Conservation (phyloP, 1,140 invertebrate species). For the Araneus ventricosus region DNA sequence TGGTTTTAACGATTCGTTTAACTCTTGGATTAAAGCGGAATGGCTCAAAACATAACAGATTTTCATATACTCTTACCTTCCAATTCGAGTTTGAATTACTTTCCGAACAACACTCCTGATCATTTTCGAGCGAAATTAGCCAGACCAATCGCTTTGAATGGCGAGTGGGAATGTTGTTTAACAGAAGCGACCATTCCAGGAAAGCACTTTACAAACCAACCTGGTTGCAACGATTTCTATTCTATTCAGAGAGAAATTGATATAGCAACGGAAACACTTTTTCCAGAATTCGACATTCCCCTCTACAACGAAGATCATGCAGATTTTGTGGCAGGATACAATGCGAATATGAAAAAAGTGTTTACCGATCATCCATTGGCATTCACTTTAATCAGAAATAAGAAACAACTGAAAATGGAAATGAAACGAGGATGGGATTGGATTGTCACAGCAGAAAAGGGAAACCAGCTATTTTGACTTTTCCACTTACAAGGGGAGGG, state of each 20-base stretch:
- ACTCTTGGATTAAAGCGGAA: slow-evolving; percentile 33
- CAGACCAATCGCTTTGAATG: neutral
- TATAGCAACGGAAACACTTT: no score
- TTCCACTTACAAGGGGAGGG: no score
- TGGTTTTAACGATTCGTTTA: slow-evolving; percentile 5
- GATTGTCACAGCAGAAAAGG: neutral
- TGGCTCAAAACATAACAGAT: slow-evolving; percentile 16
- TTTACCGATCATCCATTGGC: neutral
- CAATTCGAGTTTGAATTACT: slow-evolving; percentile 14
- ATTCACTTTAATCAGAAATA: neutral
- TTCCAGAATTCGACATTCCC: no score
- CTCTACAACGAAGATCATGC: no score
- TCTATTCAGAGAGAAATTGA: neutral
- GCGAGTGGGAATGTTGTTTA: neutral
- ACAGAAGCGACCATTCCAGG: neutral
- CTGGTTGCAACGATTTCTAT: neutral
- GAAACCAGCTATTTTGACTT: no score
- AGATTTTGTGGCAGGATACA: no score
- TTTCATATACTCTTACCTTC: slow-evolving; percentile 22
- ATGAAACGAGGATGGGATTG: neutral
- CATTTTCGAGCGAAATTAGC: no score
- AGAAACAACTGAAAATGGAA: neutral
- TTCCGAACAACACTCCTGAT: neutral
- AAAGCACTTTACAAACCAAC: neutral
- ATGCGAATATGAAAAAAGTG: no score